Percentiles rank a stretch among this genome's conserved stretches.
Conservation (phyloP, 2,113 vertebrate genomes). For the Irena cyanogastra region DNA sequence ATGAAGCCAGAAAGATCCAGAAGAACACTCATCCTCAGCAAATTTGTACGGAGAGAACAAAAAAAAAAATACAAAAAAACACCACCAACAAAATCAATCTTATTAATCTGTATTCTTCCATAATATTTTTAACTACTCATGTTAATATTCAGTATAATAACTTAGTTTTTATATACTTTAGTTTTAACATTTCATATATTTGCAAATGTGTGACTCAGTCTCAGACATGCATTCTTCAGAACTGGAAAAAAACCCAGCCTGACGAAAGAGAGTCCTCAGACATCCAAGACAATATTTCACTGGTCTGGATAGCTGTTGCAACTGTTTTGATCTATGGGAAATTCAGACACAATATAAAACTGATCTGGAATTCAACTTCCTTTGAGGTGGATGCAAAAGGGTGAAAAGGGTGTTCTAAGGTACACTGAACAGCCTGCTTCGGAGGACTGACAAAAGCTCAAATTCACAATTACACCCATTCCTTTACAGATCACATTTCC, state of each 20-base stretch:
- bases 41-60: neutral
- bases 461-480: neutral
- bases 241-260: fast-evolving
- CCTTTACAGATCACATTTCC: neutral
- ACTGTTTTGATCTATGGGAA: neutral
- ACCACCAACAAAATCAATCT: neutral
- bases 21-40: neutral
- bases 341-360: neutral
- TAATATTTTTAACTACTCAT: neutral
- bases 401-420: neutral
- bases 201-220: neutral
- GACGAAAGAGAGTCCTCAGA: neutral
- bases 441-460: neutral
- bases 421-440: neutral
- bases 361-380: neutral
- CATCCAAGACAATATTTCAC: neutral
- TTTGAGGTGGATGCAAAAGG: neutral
- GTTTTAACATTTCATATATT: neutral
- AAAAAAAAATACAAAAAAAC: fast-evolving
- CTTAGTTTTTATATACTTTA: neutral
- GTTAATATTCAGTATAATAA: neutral
- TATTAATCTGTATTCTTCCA: neutral
- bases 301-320: neutral
- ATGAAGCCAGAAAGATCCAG: neutral
- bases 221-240: neutral